Percentiles rank a stretch among this genome's conserved stretches.
Evolutionary conservation across 2,888 invertebrate species (phyloP).

Genomic region (Loripinus fragilis): DNA sequence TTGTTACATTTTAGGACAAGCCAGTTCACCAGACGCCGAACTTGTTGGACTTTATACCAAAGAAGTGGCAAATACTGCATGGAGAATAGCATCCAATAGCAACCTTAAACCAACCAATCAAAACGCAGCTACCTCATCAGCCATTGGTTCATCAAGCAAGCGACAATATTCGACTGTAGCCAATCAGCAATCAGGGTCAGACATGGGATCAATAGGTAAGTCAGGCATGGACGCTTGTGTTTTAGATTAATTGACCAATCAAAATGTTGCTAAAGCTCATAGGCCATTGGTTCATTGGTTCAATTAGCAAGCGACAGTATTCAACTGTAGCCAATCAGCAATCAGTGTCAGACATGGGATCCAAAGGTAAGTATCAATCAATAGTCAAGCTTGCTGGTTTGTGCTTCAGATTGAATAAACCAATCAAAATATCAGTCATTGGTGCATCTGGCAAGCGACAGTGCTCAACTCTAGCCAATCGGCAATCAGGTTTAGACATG

Average conservation of each 20-base stretch:
- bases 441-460: too few relatives aligned
- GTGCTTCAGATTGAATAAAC: too few relatives aligned
- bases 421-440: too few relatives aligned
- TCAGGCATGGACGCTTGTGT: too few relatives aligned
- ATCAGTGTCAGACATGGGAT: constrained; percentile 5
- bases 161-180: constrained; percentile 56
- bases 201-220: too few relatives aligned
- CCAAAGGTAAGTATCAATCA: too few relatives aligned
- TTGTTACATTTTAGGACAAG: constrained; percentile 72
- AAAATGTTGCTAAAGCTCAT: constrained; percentile 27
- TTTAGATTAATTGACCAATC: constrained; percentile 59
- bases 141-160: constrained; percentile 32
- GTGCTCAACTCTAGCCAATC: too few relatives aligned
- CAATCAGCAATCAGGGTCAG: constrained; percentile 8
- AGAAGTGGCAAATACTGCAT: constrained; percentile 73
- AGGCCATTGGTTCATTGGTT: constrained; percentile 4
- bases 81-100: constrained; percentile 73
- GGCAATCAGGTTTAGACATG: too few relatives aligned
- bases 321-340: constrained; percentile 41
- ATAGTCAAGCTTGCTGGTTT: too few relatives aligned
- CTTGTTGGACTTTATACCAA: constrained; percentile 69
- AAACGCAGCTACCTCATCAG: constrained; percentile 17
- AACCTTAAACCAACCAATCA: constrained; percentile 59
- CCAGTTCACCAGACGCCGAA: constrained; percentile 76
- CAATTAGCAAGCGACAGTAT: constrained; percentile 49